Evolutionary conservation across 2,113 vertebrate species (phyloP), one percentile per base, ranked within the genome.

Genomic region (Lycocorax pyrrhopterus): DNA sequence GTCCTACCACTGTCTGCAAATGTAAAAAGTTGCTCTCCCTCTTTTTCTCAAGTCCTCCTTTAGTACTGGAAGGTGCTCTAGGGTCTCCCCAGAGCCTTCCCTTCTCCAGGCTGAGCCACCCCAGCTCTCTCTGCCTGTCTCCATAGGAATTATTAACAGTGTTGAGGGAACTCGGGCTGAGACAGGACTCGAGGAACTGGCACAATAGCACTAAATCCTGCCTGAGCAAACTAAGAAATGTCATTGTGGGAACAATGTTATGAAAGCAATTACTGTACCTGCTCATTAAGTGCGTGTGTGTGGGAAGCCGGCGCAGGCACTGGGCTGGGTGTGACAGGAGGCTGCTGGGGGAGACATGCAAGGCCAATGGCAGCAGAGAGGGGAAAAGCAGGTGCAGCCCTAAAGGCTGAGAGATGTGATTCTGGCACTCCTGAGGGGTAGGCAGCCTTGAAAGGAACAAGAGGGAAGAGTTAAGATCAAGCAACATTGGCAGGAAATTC

Each of bases 161-260:
- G 9, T 5, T 41, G 72, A 86, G 41, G 47, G 64, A 90, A 47
- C 15, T 29, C 4, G 22, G 21, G 20, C 47, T 37, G 68, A 62
- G 71, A 32, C 19, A 35, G 82, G 56, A 74, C 79, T 89, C 14
- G 2, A 93, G 85, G 92, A 90, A 49, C 74, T 67, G 82, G 59
- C 78, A 62, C 59, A 47, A 64, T 53, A 93, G n/a, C 12, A 3
- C 43, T 64, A 43, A 93, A 53, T 78, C 76, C 84, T 96, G 74
- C 43, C 86, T 86, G 82, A 96, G 74, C 95, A 90, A 97, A 93
- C 83, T 52, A 26, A 84, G 82, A 96, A 90, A 63, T 95, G 93
- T 64, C 80, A 63, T 47, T 93, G 87, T 97, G 79, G 83, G 97
- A 94, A 94, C 88, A 95, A 84, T 51, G 90, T 80, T 91, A 58